Base-by-base conservation (phyloP, 1,140 invertebrate genomes). In the Melanaphis sacchari region DNA sequence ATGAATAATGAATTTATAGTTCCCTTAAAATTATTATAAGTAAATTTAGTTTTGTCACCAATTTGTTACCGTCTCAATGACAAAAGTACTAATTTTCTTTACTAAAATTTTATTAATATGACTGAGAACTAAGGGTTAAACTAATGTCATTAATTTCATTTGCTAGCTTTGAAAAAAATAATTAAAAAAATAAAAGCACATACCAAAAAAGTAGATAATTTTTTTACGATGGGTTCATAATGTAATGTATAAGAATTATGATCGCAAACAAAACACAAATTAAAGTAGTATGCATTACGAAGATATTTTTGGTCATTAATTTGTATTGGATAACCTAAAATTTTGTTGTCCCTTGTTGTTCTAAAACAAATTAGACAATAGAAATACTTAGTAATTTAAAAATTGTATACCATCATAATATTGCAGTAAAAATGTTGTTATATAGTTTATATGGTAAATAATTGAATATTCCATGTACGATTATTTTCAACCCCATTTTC, bases 201-300 rank as follows among this genome's bases (percentile, higher is more conserved):
- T 52, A 93, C 59, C 22, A 89, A 89, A 89, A 89, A 90, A n/a
- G 52, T 21, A 41, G 54, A 66, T 31, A 93, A 94, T 11, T 91
- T 91, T 49, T 90, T 88, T 59, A 99, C 97, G 84, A 99, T 97
- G 0, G 98, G 97, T 95, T 99, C 98, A 96, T 99, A 99, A 94
- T 98, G 98, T 4, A 98, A 97, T 31, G 98, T 98, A 91, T 98
- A 96, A 1, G 98, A 97, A 95, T 97, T 97, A 54, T 97, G 97
- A 94, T 99, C 97, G 95, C 98, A 99, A 0, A 99, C 98, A 95
- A 99, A 99, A 95, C 98, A 99, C 7, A 99, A 95, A 95, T 99
- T 99, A 95, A 99, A 99, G 92, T 99, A 97, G 94, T 98, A 98
- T 46, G 98, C 97, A 96, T 99, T 99, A 94, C 99, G 96, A n/a